phyloP scores from a whole-genome alignment of 2,797 vertebrate species.

The Brachyrhaphis roseni region DNA sequence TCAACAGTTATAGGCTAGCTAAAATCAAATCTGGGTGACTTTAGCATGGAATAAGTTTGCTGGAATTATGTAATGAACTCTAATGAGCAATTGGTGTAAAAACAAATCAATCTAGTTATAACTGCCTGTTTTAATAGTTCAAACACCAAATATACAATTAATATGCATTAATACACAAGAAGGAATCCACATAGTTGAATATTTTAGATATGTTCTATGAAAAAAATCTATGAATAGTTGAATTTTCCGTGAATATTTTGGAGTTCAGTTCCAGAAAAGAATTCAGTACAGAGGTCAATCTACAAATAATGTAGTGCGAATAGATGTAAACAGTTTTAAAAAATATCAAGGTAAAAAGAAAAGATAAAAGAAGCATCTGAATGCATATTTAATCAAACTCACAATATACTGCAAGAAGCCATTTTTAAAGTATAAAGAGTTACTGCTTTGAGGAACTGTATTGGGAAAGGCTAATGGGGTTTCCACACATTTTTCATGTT shows the following conservation, averaged over 20 bases:
- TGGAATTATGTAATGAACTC: not conserved
- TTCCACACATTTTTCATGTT: not conserved
- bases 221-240: not conserved
- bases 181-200: not conserved
- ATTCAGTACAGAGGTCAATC: not conserved
- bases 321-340: not conserved
- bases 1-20: too few relatives aligned
- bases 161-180: not conserved
- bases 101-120: not conserved
- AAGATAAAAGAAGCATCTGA: not conserved
- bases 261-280: not conserved
- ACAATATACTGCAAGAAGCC: not conserved
- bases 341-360: not conserved
- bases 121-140: not conserved
- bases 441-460: not conserved
- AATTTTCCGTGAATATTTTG: not conserved
- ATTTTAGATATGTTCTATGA: not conserved
- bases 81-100: not conserved
- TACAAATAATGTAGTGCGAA: not conserved
- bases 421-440: not conserved
- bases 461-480: not conserved
- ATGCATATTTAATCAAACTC: not conserved
- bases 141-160: not conserved
- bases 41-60: not conserved
- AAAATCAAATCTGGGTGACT: not conserved